phyloP scores from a whole-genome alignment of 1,140 invertebrate genomes.

The Geopemphigus sp. region DNA sequence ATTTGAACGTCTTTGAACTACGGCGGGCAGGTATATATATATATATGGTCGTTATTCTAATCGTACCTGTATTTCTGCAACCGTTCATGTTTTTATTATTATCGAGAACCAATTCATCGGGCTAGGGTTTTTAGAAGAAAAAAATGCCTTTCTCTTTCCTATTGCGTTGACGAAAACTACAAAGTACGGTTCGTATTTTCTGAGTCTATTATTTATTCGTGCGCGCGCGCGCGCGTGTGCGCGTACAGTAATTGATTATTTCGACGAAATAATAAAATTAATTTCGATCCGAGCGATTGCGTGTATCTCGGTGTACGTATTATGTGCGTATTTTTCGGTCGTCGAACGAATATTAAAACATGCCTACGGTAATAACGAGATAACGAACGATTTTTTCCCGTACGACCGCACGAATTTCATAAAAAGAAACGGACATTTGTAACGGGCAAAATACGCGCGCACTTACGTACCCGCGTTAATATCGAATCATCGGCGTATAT shows the following conservation, averaged over 20 bases:
- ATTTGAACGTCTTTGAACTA: slow-evolving; percentile 23
- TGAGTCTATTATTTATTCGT: neutral
- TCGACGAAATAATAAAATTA: neutral
- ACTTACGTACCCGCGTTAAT: neutral
- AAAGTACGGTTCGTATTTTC: too few species aligned
- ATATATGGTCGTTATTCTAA: slow-evolving; percentile 32
- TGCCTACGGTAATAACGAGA: too few species aligned
- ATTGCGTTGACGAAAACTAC: neutral
- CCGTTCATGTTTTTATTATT: slow-evolving; percentile 8
- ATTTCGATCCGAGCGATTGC: too few species aligned
- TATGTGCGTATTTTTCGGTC: too few species aligned
- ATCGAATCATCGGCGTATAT: neutral
- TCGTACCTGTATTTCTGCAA: too few species aligned
- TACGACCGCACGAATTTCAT: too few species aligned
- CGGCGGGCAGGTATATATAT: too few species aligned
- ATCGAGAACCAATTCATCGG: slow-evolving; percentile 15
- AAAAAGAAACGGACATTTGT: neutral
- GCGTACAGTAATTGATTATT: neutral
- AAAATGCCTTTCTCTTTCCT: slow-evolving; percentile 21
- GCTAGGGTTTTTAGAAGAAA: slow-evolving; percentile 6
- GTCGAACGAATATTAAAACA: too few species aligned
- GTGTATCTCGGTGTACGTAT: too few species aligned
- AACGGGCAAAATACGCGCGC: neutral
- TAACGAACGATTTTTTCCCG: too few species aligned
- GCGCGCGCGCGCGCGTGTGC: too few species aligned